Conservation (phyloP, 2,888 invertebrate species). For the Amblyjoppa proteus region DNA sequence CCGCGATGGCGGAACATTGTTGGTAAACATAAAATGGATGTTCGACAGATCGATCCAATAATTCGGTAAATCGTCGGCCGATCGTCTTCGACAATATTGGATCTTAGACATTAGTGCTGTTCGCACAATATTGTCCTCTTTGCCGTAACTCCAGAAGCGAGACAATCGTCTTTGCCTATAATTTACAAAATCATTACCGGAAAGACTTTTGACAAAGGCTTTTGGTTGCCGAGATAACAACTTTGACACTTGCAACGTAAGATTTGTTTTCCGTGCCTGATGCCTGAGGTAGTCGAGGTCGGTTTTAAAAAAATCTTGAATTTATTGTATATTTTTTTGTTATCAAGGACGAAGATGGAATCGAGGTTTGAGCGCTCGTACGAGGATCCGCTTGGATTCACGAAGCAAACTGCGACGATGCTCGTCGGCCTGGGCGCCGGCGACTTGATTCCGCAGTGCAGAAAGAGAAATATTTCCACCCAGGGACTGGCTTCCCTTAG, state of each 20-base stretch:
- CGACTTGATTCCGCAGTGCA: slow-evolving; percentile 72
- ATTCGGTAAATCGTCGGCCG: background rate
- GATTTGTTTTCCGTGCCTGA: too few relatives aligned
- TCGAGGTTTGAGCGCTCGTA: background rate
- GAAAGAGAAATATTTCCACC: slow-evolving; percentile 74
- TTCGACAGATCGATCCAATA: background rate
- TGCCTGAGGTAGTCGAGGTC: too few relatives aligned
- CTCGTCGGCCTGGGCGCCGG: slow-evolving; percentile 73
- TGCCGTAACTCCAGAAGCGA: background rate
- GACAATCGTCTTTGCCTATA: too few relatives aligned
- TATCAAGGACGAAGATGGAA: slow-evolving; percentile 30
- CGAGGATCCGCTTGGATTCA: slow-evolving; percentile 73
- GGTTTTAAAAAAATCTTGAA: background rate
- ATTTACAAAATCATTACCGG: too few relatives aligned
- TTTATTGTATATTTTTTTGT: background rate
- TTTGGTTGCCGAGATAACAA: too few relatives aligned
- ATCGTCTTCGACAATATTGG: background rate
- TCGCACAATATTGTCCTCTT: background rate
- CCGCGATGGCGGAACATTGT: background rate
- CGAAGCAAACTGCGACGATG: slow-evolving; percentile 74
- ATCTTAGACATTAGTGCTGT: background rate
- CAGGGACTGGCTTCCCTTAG: slow-evolving; percentile 71
- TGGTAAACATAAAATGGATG: background rate
- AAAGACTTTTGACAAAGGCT: too few relatives aligned
- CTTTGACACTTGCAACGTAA: too few relatives aligned